Conservation (phyloP, 1,140 invertebrate species). For the Amphibalanus amphitrite region DNA sequence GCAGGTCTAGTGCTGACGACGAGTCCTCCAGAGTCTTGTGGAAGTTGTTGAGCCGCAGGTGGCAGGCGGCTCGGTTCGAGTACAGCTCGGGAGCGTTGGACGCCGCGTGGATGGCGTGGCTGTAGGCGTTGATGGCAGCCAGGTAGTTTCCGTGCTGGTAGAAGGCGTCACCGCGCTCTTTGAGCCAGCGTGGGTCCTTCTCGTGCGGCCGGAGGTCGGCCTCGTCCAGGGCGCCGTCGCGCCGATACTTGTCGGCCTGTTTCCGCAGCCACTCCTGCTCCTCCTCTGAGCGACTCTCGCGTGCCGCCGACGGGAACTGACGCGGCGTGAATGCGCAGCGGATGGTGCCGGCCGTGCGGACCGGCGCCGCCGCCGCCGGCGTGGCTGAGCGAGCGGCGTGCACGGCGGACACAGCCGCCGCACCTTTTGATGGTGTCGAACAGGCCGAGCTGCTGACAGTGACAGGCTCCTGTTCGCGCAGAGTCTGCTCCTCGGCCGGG, state of each 20-base stretch:
- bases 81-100: background rate
- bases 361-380: background rate
- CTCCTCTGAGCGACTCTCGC: background rate
- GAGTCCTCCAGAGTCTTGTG: constrained; percentile 3
- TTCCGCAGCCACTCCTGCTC: background rate
- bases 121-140: background rate
- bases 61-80: background rate
- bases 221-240: background rate
- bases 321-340: background rate
- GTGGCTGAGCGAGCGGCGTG: background rate
- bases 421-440: background rate
- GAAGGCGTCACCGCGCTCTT: background rate
- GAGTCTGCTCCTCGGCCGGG: background rate
- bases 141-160: background rate
- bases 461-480: background rate
- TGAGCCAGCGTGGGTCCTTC: background rate
- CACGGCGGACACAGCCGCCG: background rate
- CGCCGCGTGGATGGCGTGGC: background rate
- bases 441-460: background rate
- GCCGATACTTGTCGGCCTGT: background rate
- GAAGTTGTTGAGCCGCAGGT: constrained; percentile 1
- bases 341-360: background rate
- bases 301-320: background rate
- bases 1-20: constrained; percentile 1
- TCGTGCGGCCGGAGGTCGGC: background rate